Percentiles rank a stretch among this genome's conserved stretches.
Evolutionary conservation across 2,113 vertebrate genomes (phyloP).

Genomic region (Saccopteryx bilineata): DNA sequence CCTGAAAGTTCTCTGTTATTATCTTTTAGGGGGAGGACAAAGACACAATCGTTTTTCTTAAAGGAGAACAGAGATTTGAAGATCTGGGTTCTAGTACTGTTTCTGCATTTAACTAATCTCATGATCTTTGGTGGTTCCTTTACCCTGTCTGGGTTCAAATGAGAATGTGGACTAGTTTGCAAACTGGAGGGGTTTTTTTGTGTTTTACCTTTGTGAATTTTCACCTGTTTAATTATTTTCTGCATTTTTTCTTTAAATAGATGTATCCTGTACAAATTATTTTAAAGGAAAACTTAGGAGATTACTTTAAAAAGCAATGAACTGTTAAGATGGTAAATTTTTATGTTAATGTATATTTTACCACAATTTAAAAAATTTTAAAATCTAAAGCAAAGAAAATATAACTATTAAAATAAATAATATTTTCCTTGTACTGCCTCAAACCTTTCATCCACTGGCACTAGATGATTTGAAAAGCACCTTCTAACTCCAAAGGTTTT

Average conservation of each 20-base stretch:
- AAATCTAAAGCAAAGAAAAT: not conserved
- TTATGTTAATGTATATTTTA: not conserved
- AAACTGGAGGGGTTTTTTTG: not conserved
- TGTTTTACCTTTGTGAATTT: conserved; percentile 10
- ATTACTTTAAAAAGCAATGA: conserved; percentile 12
- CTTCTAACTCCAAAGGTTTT: not conserved
- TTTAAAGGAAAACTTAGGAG: not conserved
- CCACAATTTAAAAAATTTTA: not conserved
- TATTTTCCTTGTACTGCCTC: not conserved
- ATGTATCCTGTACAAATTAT: not conserved
- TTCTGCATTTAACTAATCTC: not conserved
- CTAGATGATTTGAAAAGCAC: not conserved
- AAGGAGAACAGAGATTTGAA: not conserved
- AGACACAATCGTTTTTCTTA: not conserved
- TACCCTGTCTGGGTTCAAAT: not conserved
- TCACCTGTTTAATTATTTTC: not conserved
- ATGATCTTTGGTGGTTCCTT: not conserved
- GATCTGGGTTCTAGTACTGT: not conserved
- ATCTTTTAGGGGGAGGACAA: not conserved
- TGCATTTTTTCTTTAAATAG: conserved; percentile 22
- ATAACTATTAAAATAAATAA: conserved; percentile 18
- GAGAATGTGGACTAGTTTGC: not conserved
- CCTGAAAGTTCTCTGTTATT: not conserved
- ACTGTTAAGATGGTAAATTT: not conserved
- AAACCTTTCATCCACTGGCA: not conserved